Conservation (phyloP, 2,797 vertebrate genomes). For the Sebastes itinus region DNA sequence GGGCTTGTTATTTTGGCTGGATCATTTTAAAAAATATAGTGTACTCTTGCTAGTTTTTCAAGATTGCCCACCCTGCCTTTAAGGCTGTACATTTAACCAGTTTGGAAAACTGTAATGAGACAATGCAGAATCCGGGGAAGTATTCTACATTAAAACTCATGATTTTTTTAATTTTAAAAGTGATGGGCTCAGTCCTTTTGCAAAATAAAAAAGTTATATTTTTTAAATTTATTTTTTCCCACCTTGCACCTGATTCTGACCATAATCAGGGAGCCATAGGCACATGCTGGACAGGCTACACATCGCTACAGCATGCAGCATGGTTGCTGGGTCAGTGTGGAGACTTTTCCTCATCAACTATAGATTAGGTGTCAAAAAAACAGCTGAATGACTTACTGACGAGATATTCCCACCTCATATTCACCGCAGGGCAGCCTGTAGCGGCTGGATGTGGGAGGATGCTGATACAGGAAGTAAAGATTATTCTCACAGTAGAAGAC, state of each 20-base stretch:
- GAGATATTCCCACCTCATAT: not conserved
- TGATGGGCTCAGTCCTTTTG: not conserved
- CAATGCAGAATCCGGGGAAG: not conserved
- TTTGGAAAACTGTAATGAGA: not conserved
- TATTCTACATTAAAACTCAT: not conserved
- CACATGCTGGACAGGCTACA: not conserved
- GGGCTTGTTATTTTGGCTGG: fast-evolving
- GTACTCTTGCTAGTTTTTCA: no score
- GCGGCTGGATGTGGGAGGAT: not conserved
- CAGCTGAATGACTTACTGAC: not conserved
- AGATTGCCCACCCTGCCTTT: not conserved
- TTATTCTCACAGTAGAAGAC: not conserved
- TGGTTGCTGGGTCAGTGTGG: not conserved
- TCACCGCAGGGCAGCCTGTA: slow-evolving; percentile 4
- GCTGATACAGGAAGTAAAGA: slow-evolving; percentile 10
- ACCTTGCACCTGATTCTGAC: not conserved
- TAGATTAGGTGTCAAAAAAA: not conserved
- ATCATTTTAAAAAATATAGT: no score
- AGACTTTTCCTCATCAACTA: slow-evolving; percentile 3
- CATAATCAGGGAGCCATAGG: no score
- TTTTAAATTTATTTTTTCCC: not conserved
- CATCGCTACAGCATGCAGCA: not conserved
- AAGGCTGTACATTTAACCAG: not conserved
- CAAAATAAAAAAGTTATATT: not conserved
- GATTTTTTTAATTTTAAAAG: not conserved